Percentiles rank a stretch among this genome's conserved stretches.
phyloP scores from a whole-genome alignment of 2,797 vertebrate species.

The Ibycter americanus region DNA sequence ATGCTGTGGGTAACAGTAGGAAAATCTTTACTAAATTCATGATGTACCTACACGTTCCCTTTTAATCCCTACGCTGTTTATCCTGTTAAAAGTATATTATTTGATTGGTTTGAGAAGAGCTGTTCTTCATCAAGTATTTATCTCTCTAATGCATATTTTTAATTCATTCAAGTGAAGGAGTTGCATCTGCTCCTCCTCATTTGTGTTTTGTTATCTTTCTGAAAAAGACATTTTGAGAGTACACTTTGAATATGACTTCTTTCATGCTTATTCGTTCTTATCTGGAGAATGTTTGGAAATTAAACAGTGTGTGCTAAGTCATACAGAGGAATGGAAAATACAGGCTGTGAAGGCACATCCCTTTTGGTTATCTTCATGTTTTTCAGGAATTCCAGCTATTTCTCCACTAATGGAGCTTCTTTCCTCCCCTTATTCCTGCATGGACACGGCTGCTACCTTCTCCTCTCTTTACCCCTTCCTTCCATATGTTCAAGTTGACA shows the following conservation, averaged over 20 bases:
- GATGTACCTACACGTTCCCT: background rate
- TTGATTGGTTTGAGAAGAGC: background rate
- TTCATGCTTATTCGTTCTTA: background rate
- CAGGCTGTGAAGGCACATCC: background rate
- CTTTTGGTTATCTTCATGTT: background rate
- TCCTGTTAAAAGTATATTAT: background rate
- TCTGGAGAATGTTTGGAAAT: background rate
- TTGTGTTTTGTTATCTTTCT: background rate
- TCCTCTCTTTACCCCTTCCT: background rate
- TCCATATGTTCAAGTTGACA: background rate
- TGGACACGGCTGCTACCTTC: background rate
- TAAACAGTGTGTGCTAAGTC: background rate
- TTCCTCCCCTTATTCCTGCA: background rate
- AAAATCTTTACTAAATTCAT: background rate
- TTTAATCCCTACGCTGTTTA: background rate
- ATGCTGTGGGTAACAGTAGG: background rate
- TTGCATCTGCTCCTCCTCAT: background rate
- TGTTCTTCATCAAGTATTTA: background rate
- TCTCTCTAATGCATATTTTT: background rate
- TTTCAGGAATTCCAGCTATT: background rate
- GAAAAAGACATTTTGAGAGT: background rate
- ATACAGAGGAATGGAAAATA: background rate
- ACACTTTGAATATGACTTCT: background rate
- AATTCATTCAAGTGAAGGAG: background rate
- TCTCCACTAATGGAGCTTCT: background rate